Conservation (phyloP, 2,888 invertebrate genomes). For the Acrobasis consociella region DNA sequence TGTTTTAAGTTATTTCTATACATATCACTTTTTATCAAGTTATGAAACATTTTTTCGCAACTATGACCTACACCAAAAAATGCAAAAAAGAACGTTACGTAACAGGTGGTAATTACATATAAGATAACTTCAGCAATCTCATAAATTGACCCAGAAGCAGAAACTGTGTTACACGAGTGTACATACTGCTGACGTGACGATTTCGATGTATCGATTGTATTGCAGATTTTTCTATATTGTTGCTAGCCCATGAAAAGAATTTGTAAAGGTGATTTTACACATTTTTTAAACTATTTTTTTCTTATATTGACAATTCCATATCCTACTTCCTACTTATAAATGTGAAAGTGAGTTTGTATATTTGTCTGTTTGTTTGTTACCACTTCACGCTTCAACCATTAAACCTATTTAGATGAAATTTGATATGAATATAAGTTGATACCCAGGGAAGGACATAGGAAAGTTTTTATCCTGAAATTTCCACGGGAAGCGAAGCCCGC, state of each 20-base stretch:
- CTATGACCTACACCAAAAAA: conserved; percentile 8
- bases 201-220: neutral
- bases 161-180: conserved; percentile 32
- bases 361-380: too few relatives aligned
- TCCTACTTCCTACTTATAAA: too few relatives aligned
- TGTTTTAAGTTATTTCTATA: too few relatives aligned
- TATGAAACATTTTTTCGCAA: neutral
- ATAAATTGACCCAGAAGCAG: conserved; percentile 6
- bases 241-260: conserved; percentile 11
- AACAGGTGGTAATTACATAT: conserved; percentile 1
- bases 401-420: too few relatives aligned
- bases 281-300: neutral
- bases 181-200: neutral
- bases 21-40: too few relatives aligned
- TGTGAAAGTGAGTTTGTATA: too few relatives aligned
- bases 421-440: too few relatives aligned
- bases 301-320: too few relatives aligned
- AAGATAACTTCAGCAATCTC: conserved; percentile 13
- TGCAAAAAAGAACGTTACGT: conserved; percentile 1
- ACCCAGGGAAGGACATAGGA: too few relatives aligned
- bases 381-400: too few relatives aligned
- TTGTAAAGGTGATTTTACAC: conserved; percentile 20
- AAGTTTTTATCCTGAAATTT: too few relatives aligned
- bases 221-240: conserved; percentile 2
- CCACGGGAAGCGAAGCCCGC: too few relatives aligned